Evolutionary conservation across 2,888 invertebrate species (phyloP).

Genomic region (Metellina segmentata): DNA sequence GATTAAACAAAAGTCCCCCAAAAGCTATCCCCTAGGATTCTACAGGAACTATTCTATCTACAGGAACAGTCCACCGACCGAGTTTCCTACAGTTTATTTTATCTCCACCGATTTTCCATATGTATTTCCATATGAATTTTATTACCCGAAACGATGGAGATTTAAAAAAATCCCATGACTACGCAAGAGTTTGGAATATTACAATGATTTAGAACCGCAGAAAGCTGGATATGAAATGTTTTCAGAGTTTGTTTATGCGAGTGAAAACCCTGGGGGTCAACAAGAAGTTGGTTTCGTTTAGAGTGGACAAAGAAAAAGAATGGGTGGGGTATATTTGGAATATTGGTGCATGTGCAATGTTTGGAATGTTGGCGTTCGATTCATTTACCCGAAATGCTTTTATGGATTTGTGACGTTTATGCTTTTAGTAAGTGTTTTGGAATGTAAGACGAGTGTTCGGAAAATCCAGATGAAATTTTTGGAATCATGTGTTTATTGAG

Average conservation of each 20-base stretch:
- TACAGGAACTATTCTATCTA: no score
- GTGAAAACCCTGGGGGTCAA: not conserved
- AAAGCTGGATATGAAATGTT: slow-evolving; percentile 13
- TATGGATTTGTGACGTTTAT: no score
- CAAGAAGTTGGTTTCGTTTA: not conserved
- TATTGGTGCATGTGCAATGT: no score
- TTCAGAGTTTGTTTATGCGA: not conserved
- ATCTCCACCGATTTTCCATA: not conserved
- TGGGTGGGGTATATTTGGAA: no score
- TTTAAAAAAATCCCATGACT: not conserved
- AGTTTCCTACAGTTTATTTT: not conserved
- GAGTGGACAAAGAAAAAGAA: not conserved
- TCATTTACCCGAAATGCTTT: no score
- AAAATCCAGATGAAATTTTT: no score
- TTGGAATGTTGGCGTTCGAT: no score
- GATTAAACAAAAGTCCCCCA: not conserved
- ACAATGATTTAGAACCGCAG: not conserved
- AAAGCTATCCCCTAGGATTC: not conserved
- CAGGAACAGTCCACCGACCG: not conserved
- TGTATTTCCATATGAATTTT: slow-evolving; percentile 15
- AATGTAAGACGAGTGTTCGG: no score
- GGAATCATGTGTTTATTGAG: no score
- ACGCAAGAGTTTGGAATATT: not conserved
- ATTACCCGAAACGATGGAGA: not conserved
- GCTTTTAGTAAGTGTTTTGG: no score